A percentile compares a stretch with the other conserved stretches of the same genome.
phyloP scores from a whole-genome alignment of 1,140 invertebrate species.

The Nasonia giraulti region DNA sequence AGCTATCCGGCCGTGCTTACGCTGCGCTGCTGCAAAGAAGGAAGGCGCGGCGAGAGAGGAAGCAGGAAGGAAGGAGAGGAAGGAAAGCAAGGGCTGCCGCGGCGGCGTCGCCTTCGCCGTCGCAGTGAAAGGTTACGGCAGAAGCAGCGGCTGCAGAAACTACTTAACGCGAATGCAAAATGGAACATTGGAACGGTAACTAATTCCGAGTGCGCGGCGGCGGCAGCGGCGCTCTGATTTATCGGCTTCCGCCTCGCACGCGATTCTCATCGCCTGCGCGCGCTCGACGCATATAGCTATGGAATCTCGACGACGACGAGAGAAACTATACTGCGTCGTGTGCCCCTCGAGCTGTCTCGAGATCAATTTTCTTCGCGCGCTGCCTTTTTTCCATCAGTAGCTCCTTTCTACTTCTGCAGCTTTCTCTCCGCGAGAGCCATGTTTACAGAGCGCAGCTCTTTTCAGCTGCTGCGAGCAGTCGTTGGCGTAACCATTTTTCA shows the following conservation, averaged over 20 bases:
- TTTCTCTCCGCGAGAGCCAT: background rate
- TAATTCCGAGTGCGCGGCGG: constrained; percentile 66
- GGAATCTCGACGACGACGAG: background rate
- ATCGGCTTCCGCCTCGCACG: constrained; percentile 62
- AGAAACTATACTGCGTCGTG: background rate
- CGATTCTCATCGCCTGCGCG: constrained; percentile 55
- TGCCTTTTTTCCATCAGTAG: background rate
- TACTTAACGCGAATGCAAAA: constrained; percentile 71
- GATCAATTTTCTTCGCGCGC: constrained; percentile 51
- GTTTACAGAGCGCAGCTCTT: background rate
- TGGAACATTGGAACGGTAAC: constrained; percentile 65
- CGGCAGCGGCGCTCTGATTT: constrained; percentile 61
- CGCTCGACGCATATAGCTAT: background rate
- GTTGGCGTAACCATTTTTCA: too few relatives aligned
- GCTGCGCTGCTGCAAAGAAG: constrained; percentile 38
- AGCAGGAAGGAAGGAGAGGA: constrained; percentile 41
- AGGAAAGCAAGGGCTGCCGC: constrained; percentile 30
- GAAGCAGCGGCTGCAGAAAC: constrained; percentile 47
- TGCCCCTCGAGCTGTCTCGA: constrained; percentile 48
- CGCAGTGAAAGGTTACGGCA: background rate
- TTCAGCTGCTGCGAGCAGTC: too few relatives aligned
- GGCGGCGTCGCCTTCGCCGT: too few relatives aligned
- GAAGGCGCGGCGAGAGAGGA: constrained; percentile 55
- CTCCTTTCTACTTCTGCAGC: background rate
- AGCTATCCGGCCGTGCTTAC: background rate